Evolutionary conservation across 2,797 vertebrate species (phyloP).

Genomic region (Pseudochaenichthys georgianus): DNA sequence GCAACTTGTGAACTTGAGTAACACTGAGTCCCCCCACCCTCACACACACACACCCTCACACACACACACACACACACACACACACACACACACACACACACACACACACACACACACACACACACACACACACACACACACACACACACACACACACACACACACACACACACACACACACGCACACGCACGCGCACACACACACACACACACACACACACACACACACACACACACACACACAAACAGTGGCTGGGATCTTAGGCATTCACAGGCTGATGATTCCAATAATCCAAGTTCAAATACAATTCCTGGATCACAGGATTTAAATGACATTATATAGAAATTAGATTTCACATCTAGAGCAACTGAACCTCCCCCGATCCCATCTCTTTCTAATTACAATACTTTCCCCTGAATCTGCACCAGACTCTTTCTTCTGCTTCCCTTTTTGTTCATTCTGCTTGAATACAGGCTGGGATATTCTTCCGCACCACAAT

Average conservation of each 20-base stretch:
- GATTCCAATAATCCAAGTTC: conserved; percentile 84
- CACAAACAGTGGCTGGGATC: conserved; percentile 66
- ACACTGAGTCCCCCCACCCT: conserved; percentile 54
- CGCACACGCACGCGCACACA: too few relatives aligned
- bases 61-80: conserved; percentile 9
- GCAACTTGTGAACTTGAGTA: conserved; percentile 72
- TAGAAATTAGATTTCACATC: conserved; percentile 85
- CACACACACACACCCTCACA: neutral
- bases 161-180: too few relatives aligned
- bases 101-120: too few relatives aligned
- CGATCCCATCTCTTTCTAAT: conserved; percentile 82
- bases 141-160: too few relatives aligned
- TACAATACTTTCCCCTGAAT: conserved; percentile 69
- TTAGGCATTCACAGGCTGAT: conserved; percentile 80
- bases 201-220: too few relatives aligned
- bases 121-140: too few relatives aligned
- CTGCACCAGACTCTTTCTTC: conserved; percentile 68
- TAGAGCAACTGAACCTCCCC: conserved; percentile 77
- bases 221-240: conserved; percentile 24
- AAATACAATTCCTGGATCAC: conserved; percentile 83
- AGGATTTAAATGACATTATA: conserved; percentile 87
- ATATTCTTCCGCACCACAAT: conserved; percentile 79
- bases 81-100: too few relatives aligned
- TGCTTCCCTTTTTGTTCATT: conserved; percentile 77
- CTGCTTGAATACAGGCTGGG: conserved; percentile 76